These are phyloP conservation scores for Cynoglossus semilaevis DNA, from an alignment of 2,113 vertebrate genomes.

Conservation along the genomic window DNA sequence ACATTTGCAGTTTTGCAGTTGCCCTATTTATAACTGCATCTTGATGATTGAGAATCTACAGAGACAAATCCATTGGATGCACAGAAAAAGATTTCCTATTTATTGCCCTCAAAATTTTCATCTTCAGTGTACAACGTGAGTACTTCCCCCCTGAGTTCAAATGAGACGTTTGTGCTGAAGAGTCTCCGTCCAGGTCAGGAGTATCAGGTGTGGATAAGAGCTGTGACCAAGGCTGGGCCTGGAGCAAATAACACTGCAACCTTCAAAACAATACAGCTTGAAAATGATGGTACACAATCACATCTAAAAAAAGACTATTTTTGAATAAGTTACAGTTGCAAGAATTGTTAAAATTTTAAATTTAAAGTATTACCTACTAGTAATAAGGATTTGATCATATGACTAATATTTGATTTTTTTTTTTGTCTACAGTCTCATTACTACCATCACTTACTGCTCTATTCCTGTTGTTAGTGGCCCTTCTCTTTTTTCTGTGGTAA, in stretches of 20 bases:
- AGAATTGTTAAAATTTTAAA: no score
- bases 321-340: neutral
- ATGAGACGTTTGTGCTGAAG: neutral
- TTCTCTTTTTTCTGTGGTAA: no score
- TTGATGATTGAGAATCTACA: no score
- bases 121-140: slow-evolving; percentile 54
- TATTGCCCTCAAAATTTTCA: neutral
- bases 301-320: neutral
- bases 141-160: slow-evolving; percentile 7
- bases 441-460: no score
- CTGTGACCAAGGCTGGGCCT: slow-evolving; percentile 57
- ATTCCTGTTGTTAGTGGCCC: no score
- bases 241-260: slow-evolving; percentile 30
- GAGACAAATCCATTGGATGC: no score
- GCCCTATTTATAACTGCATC: no score
- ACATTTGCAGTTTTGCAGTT: no score
- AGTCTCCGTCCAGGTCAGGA: slow-evolving; percentile 41
- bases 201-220: slow-evolving; percentile 66
- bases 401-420: no score
- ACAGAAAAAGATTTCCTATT: neutral
- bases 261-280: slow-evolving; percentile 36
- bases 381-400: no score
- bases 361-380: no score
- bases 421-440: no score
- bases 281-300: slow-evolving; percentile 21